A percentile compares a stretch with the other conserved stretches of the same genome.
These are phyloP conservation scores for Sterrhoptilus dennistouni DNA, from an alignment of 2,113 vertebrate species.

Conservation along the genomic window DNA sequence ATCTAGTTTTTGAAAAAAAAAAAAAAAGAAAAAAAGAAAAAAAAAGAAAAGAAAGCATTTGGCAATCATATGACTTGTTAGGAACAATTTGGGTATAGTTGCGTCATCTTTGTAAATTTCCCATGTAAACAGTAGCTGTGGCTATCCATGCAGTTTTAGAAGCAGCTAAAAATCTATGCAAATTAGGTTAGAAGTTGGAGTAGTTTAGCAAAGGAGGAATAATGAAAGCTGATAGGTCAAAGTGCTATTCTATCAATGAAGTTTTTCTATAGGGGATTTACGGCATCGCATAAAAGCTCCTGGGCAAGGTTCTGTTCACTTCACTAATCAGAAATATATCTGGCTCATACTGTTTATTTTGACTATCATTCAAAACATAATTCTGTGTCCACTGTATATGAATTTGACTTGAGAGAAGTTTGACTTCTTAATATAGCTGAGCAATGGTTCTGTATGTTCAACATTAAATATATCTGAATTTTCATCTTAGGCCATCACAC, in stretches of 20 bases:
- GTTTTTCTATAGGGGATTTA: not conserved
- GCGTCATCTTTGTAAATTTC: not conserved
- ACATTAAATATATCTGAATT: not conserved
- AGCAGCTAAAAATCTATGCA: not conserved
- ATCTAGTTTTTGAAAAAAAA: not conserved
- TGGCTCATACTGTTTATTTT: conserved; percentile 10
- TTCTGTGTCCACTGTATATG: not conserved
- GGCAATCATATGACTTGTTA: not conserved
- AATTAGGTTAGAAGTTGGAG: not conserved
- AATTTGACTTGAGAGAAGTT: not conserved
- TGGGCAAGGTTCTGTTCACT: not conserved
- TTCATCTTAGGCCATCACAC: not conserved
- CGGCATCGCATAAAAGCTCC: not conserved
- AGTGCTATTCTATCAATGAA: not conserved
- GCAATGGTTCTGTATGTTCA: not conserved
- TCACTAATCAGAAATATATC: conserved; percentile 17
- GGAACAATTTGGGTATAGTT: not conserved
- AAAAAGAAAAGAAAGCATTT: not conserved
- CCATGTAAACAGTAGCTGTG: not conserved
- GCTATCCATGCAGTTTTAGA: not conserved
- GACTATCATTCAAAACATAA: not conserved
- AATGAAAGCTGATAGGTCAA: not conserved
- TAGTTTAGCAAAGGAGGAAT: not conserved
- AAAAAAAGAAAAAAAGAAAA: too few relatives aligned
- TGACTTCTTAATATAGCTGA: not conserved